A percentile compares a stretch with the other conserved stretches of the same genome.
Evolutionary conservation across 2,113 vertebrate genomes (phyloP).

Genomic region (Cnemophilus loriae): DNA sequence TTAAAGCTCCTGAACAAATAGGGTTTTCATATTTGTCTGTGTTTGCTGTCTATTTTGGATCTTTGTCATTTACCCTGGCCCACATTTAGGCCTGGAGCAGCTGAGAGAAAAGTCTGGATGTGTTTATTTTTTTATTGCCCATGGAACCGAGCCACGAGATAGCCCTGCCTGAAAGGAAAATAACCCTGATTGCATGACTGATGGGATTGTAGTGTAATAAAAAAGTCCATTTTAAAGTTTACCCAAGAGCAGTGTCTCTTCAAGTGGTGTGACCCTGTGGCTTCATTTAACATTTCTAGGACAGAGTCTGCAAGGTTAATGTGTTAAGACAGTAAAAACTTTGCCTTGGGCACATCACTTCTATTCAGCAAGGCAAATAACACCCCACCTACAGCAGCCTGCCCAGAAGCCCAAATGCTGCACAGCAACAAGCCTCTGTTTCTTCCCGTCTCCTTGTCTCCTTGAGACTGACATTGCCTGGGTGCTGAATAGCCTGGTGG

Average conservation of each 20-base stretch:
- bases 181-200: neutral
- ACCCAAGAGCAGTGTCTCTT: neutral
- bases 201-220: neutral
- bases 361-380: conserved; percentile 65
- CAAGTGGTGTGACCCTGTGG: neutral
- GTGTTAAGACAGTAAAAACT: conserved; percentile 42
- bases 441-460: conserved; percentile 44
- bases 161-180: neutral
- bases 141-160: rapidly evolving
- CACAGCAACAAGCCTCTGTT: conserved; percentile 60
- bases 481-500: conserved; percentile 69
- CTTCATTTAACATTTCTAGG: conserved; percentile 33
- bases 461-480: conserved; percentile 68
- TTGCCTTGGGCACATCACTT: conserved; percentile 48
- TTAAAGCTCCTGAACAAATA: conserved; percentile 7
- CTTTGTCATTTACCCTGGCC: neutral
- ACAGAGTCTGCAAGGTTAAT: conserved; percentile 39
- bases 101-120: conserved; percentile 1
- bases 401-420: conserved; percentile 57
- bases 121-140: conserved; percentile 19
- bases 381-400: conserved; percentile 39
- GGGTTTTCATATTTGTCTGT: neutral
- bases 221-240: neutral
- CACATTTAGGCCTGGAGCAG: neutral
- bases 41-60: neutral